Percentiles rank a stretch among this genome's conserved stretches.
Evolutionary conservation across 2,888 invertebrate genomes (phyloP).

Genomic region (Agapostemon virescens): DNA sequence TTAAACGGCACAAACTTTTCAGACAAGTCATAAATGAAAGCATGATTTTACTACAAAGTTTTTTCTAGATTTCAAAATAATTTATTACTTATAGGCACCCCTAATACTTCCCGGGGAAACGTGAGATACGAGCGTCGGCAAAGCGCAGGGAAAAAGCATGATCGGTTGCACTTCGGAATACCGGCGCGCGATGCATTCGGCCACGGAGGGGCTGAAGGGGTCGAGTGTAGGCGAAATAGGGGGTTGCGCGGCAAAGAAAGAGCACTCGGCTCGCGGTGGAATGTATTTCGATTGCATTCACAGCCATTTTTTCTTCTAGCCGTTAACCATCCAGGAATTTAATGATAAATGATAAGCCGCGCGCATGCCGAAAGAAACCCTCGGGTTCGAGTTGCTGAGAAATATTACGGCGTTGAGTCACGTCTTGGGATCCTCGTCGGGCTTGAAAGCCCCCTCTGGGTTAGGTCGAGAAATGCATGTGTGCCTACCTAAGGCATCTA

Average conservation of each 20-base stretch:
- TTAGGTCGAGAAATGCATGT: neutral
- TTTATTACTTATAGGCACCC: too few relatives aligned
- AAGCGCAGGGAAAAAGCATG: conserved; percentile 11
- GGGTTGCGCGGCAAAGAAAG: conserved; percentile 11
- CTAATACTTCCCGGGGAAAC: neutral
- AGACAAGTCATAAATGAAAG: too few relatives aligned
- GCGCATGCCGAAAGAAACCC: conserved; percentile 44
- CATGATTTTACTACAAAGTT: too few relatives aligned
- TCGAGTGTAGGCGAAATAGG: neutral
- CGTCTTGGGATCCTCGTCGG: conserved; percentile 59
- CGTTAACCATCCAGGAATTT: conserved; percentile 52
- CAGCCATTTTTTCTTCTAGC: conserved; percentile 25
- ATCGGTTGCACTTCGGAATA: neutral
- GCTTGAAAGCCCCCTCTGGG: conserved; percentile 46
- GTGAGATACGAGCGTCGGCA: neutral
- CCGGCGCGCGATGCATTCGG: neutral
- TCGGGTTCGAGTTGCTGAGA: conserved; percentile 46
- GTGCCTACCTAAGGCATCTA: neutral
- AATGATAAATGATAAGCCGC: conserved; percentile 64
- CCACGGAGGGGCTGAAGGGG: neutral
- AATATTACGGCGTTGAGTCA: conserved; percentile 63
- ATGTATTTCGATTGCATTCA: conserved; percentile 51
- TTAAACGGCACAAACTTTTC: too few relatives aligned
- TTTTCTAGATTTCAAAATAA: too few relatives aligned
- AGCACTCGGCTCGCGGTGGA: conserved; percentile 9